These are phyloP conservation scores for Drosophila aldrichi DNA, from an alignment of 2,888 invertebrate species.

Conservation along the genomic window DNA sequence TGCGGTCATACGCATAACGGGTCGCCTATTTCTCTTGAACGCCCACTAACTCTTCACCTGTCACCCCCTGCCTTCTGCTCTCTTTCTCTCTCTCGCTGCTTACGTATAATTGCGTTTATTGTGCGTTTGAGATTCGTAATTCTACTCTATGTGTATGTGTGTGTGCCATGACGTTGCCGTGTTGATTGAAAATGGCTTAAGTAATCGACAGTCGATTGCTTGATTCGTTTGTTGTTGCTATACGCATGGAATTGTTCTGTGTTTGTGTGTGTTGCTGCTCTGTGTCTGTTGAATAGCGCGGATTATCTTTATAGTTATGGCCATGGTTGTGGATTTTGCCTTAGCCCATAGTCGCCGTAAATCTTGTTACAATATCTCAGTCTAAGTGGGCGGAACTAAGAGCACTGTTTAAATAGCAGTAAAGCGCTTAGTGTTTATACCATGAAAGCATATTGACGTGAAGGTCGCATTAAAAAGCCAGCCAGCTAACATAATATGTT, in stretches of 20 bases:
- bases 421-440: background rate
- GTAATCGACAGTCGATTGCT: slow-evolving; percentile 79
- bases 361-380: slow-evolving; percentile 31
- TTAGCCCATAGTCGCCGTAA: slow-evolving; percentile 26
- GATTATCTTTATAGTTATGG: slow-evolving; percentile 48
- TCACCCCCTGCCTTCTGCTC: background rate
- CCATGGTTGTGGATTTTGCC: slow-evolving; percentile 27
- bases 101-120: slow-evolving; percentile 74
- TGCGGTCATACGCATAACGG: slow-evolving; percentile 52
- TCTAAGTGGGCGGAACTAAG: background rate
- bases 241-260: slow-evolving; percentile 15
- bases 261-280: slow-evolving; percentile 24
- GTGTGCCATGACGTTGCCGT: slow-evolving; percentile 42
- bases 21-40: slow-evolving; percentile 27
- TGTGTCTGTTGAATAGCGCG: slow-evolving; percentile 40
- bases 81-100: background rate
- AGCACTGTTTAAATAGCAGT: background rate
- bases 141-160: slow-evolving; percentile 20
- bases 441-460: background rate
- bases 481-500: background rate
- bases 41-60: slow-evolving; percentile 22
- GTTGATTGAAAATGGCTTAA: slow-evolving; percentile 80
- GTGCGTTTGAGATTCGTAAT: slow-evolving; percentile 80
- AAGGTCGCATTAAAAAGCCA: background rate
- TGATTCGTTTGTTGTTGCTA: slow-evolving; percentile 71